Base-by-base conservation (phyloP, 2,113 vertebrate genomes). In the Dasyornis broadbenti region DNA sequence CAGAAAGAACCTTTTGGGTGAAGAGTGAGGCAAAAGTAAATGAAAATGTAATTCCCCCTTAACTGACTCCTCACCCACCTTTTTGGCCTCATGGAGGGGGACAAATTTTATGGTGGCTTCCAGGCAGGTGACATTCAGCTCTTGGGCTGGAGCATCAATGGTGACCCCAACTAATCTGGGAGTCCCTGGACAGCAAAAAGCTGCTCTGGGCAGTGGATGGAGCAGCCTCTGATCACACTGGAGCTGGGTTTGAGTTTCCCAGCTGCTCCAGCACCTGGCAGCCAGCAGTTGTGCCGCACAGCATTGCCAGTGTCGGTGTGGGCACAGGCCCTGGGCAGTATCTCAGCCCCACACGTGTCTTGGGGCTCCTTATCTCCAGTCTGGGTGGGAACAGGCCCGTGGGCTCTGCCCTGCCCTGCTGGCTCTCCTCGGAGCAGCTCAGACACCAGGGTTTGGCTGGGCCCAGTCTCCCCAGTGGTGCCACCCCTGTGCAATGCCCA, bases 291-390 rank as follows among this genome's bases (percentile, higher is more conserved):
- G 8, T 1, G 8, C 9, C 79, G 60, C 37, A 8, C n/a, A 66
- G 65, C 3, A 0, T 27, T 17, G 82, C 65, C 31, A 53, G 24
- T 3, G 4, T 5, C 17, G n/a, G 5, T 6, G 10, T 42, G 83
- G 49, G 31, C 27, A 14, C 0, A 4, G 70, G 54, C 22, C 7
- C 15, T 17, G 24, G 4, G 45, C 27, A 7, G 9, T 30, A 5
- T 28, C 75, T 70, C 6, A 2, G 40, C 35, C 8, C 1, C 6
- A 11, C 64, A 4, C 1, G 0, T 30, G 42, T 65, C 26, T 52
- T 37, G 47, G 52, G 33, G 35, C 47, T 86, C 37, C n/a, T 56
- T 14, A 3, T 17, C 56, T 37, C 8, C 27, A 7, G 26, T 16
- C 3, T 11, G 78, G 39, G 17, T 54, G 60, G 65, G 17, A 66